These are phyloP conservation scores for Ascidia mentula DNA, from an alignment of 23 tunicate species.

Conservation along the genomic window DNA sequence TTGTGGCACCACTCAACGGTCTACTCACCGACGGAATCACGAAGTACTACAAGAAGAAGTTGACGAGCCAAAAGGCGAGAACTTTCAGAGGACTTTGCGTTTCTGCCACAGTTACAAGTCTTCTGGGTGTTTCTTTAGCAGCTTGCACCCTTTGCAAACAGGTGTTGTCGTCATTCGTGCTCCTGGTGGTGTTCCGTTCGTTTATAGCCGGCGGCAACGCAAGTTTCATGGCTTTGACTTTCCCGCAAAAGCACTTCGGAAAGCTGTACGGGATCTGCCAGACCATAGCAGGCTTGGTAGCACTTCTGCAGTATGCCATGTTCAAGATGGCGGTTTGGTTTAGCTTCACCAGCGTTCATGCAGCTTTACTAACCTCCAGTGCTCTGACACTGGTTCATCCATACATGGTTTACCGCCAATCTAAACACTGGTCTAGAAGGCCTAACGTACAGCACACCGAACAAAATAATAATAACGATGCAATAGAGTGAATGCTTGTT, in stretches of 20 bases:
- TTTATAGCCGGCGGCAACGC: slow-evolving; percentile 33
- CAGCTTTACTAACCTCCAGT: slow-evolving; percentile 1
- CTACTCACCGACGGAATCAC: slow-evolving; percentile 12
- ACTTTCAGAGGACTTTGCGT: neutral
- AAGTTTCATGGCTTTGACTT: slow-evolving; percentile 17
- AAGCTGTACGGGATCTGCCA: slow-evolving; percentile 24
- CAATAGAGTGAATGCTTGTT: no score
- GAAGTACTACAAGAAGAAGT: slow-evolving; percentile 4
- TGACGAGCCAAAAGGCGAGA: neutral
- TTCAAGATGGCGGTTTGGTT: neutral
- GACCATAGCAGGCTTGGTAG: slow-evolving; percentile 17
- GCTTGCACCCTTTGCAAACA: neutral
- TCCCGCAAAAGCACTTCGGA: slow-evolving; percentile 39
- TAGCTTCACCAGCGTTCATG: neutral
- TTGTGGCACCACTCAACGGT: slow-evolving; percentile 38
- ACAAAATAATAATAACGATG: no score
- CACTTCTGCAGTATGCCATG: slow-evolving; percentile 27
- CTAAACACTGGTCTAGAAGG: no score
- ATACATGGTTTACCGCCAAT: neutral
- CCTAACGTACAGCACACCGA: no score
- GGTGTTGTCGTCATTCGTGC: slow-evolving; percentile 8
- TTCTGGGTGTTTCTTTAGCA: slow-evolving; percentile 4
- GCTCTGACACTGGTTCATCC: slow-evolving; percentile 19
- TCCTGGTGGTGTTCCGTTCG: neutral
- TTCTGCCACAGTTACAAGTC: slow-evolving; percentile 9